Evolutionary conservation across 2,113 vertebrate species (phyloP).

Genomic region (Cygnus buccinator): DNA sequence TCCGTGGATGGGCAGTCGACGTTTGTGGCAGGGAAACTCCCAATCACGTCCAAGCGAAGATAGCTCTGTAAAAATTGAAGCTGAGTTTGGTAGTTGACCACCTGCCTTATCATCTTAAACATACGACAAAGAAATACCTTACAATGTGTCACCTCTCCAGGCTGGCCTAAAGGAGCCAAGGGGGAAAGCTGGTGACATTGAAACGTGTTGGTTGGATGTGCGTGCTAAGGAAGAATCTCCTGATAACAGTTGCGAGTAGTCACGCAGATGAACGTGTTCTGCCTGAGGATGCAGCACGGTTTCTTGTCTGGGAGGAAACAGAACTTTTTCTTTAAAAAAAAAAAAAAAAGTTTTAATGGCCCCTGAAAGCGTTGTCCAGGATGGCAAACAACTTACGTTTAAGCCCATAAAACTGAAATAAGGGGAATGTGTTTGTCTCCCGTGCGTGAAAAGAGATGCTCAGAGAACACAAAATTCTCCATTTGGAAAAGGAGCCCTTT

Average conservation of each 20-base stretch:
- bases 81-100: background rate
- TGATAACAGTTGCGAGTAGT: background rate
- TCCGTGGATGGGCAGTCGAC: fast-evolving
- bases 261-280: background rate
- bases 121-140: background rate
- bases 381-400: constrained; percentile 16
- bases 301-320: background rate
- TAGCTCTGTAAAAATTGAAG: background rate
- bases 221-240: background rate
- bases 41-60: background rate
- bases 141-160: background rate
- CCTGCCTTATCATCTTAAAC: background rate
- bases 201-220: background rate
- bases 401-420: constrained; percentile 14
- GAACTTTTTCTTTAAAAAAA: background rate
- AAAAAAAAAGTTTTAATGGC: background rate
- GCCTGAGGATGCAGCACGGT: background rate
- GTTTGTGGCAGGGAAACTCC: background rate
- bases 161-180: background rate
- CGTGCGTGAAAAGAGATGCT: constrained; percentile 2
- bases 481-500: background rate
- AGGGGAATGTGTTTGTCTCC: background rate
- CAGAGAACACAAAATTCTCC: background rate
- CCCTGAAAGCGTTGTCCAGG: constrained; percentile 13
- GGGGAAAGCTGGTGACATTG: background rate